Evolutionary conservation across 1,140 invertebrate genomes (phyloP), one percentile per base, ranked within the genome.

Genomic region (Drusus annulatus): DNA sequence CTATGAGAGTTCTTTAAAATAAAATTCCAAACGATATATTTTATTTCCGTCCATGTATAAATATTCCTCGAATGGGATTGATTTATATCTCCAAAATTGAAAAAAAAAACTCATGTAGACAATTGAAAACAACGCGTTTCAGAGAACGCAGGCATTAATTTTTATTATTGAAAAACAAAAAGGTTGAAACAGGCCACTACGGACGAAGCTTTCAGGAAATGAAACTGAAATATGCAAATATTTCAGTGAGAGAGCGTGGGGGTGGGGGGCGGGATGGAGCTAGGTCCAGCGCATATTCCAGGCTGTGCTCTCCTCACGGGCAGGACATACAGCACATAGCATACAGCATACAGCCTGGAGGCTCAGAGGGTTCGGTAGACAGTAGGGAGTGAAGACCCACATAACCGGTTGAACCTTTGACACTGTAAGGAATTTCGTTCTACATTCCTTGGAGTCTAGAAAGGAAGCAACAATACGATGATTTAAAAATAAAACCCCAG

Each of bases 211-310:
- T 31, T 65, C 62, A 31, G 21, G 28, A 28, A 65, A 65, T 65
- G 25, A 65, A 65, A 65, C 62, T 65, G 62, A 65, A 31, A 31
- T 65, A 65, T 65, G 62, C 62, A 65, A 65, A 65, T 65, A 65
- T 31, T 28, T 28, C 4, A n/a, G n/a, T n/a, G 28, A 16, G 21
- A 2, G 62, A 31, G 21, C n/a, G 62, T 3, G 16, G 21, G 62
- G 25, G 19, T 17, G 54, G 54, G n/a, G 25, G 2, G 2, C 19
- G 54, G 19, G 54, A 17, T 8, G 36, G 36, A 13, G 36, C 8
- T 17, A 1, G 19, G 56, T 60, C 56, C 17, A 10, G 56, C 56
- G 7, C 56, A 60, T 23, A 60, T 60, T 60, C 56, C 54, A 58
- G 54, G n/a, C 54, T 17, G 17, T 58, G n/a, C n/a, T 17, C 23